Conservation (phyloP, 2,797 vertebrate species). For the Liparis tanakae region DNA sequence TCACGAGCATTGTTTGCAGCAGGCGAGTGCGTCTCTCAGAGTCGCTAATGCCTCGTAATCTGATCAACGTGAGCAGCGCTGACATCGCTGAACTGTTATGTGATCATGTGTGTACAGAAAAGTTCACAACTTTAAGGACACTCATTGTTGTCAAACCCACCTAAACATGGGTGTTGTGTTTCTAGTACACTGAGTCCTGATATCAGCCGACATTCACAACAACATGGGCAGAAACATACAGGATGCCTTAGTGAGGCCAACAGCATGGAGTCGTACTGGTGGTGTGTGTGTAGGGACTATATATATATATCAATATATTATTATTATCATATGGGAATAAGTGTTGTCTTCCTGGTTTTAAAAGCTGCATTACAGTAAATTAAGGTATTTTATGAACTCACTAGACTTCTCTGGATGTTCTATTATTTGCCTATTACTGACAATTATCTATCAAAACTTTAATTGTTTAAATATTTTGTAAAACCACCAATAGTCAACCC, state of each 20-base stretch:
- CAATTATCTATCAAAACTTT: not conserved
- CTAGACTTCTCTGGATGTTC: not conserved
- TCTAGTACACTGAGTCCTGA: conserved; percentile 13
- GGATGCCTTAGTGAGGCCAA: not conserved
- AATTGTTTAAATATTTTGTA: not conserved
- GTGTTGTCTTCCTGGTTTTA: not conserved
- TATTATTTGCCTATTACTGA: not conserved
- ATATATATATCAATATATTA: not conserved
- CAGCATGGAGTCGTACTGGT: not conserved
- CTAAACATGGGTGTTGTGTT: conserved; percentile 31
- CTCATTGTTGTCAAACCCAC: conserved; percentile 16
- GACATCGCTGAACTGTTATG: conserved; percentile 48
- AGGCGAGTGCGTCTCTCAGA: conserved; percentile 44
- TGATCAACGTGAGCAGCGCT: conserved; percentile 58
- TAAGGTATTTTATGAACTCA: not conserved
- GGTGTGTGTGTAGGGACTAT: not conserved
- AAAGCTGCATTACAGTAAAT: not conserved
- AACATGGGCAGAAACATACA: conserved; percentile 4
- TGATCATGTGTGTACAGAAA: conserved; percentile 48
- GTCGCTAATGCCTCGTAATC: conserved; percentile 62
- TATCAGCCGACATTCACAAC: not conserved
- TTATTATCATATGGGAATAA: not conserved
- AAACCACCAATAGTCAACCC: not conserved
- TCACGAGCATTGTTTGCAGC: conserved; percentile 28
- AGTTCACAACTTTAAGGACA: conserved; percentile 40